Conservation (phyloP, 2,888 invertebrate species). For the Cheiracanthium punctorium region DNA sequence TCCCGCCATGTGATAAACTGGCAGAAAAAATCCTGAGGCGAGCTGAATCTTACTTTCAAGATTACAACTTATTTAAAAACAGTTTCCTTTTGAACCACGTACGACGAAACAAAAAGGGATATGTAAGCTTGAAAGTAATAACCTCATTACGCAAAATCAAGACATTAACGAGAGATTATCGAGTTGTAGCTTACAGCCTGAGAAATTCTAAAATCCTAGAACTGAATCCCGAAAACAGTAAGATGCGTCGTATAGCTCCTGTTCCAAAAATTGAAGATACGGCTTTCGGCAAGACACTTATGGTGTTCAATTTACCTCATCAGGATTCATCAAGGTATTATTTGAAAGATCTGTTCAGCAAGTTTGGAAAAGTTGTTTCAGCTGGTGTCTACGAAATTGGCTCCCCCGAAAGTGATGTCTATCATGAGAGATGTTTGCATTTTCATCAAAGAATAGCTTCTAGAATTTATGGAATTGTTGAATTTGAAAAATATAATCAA, state of each 20-base stretch:
- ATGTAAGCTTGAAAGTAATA: constrained; percentile 93
- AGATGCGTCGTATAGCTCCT: constrained; percentile 88
- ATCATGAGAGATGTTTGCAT: constrained; percentile 87
- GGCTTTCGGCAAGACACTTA: constrained; percentile 91
- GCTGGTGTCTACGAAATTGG: constrained; percentile 91
- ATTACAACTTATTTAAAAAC: constrained; percentile 95
- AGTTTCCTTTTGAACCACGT: constrained; percentile 97
- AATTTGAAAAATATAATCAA: constrained; percentile 90
- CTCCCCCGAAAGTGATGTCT: constrained; percentile 82
- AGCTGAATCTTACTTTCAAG: constrained; percentile 96
- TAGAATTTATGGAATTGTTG: constrained; percentile 90
- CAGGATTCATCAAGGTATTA: constrained; percentile 90
- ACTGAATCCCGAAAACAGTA: constrained; percentile 92
- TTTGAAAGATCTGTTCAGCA: constrained; percentile 90
- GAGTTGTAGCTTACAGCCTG: constrained; percentile 91
- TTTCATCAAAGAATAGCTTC: constrained; percentile 89
- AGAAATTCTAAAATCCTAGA: constrained; percentile 86
- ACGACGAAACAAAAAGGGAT: constrained; percentile 94
- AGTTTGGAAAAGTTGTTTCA: constrained; percentile 91
- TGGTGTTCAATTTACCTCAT: too few relatives aligned
- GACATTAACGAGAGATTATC: constrained; percentile 94
- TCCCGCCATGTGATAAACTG: constrained; percentile 85
- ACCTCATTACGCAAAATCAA: constrained; percentile 96
- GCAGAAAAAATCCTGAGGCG: constrained; percentile 87
- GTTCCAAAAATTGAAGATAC: constrained; percentile 94